Evolutionary conservation across 2,888 invertebrate genomes (phyloP), one percentile per base, ranked within the genome.

Genomic region (Altica lythri): DNA sequence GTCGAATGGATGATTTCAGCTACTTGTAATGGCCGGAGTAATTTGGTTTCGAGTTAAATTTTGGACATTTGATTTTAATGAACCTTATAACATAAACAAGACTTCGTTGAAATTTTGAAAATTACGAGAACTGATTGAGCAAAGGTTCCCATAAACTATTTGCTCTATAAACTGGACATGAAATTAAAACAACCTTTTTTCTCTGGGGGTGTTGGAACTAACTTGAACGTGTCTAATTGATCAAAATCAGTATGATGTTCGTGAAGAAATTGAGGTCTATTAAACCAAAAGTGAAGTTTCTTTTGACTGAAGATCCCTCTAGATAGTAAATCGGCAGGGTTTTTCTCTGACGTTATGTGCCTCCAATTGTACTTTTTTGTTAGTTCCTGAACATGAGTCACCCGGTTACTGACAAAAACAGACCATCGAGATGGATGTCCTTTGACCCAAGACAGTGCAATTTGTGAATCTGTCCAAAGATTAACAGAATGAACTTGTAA

Each of bases 381-480:
- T 22, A 46, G 10, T 5, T 2, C 6, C 12, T 35, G 34, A 19
- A 46, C 18, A 4, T 46, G 13, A n/a, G 12, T 9, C 1, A 46
- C 46, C 4, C 34, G 17, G 3, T 46, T 46, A 5, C 34, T 19
- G 1, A 34, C 17, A 38, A 48, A 38, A 10, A 30, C 18, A 12
- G 37, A 25, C 48, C 29, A 29, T 17, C 22, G 25, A 4, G 10
- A 9, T 4, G 46, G 32, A 16, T 46, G 48, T 9, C 9, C n/a
- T 27, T 10, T 13, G 6, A 14, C 13, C 48, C 37, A 55, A 30
- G 32, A 47, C 2, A 52, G 22, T 4, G 51, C 56, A 16, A 57
- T 54, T 38, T 54, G 30, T 18, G 57, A 59, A 25, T 59, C 57
- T 4, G 51, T 46, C 50, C 45, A 57, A 9, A 59, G 44, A 29